Evolutionary conservation across 2,888 invertebrate genomes (phyloP), one percentile per base, ranked within the genome.

Genomic region (Cosmia trapezina): DNA sequence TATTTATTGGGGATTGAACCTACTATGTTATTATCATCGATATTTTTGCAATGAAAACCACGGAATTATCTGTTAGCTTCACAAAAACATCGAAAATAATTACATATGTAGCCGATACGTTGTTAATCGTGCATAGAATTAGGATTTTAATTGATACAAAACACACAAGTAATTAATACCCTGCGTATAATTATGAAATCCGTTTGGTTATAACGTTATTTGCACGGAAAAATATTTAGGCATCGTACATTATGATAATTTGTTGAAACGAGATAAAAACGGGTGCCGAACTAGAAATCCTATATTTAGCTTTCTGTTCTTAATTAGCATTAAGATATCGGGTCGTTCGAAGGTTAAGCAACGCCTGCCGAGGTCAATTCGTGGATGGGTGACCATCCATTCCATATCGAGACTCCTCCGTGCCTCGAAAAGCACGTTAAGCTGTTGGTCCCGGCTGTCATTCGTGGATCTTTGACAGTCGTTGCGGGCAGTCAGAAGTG

Each of bases 141-240:
- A 37, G 43, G 45, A 62, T 70, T 57, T 70, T 70, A 78, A 78
- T 75, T 62, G 43, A 62, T 45, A 78, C 17, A 19, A 62, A 76
- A 78, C 51, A 56, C 28, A 57, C 61, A 56, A 56, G 33, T 53
- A 41, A 70, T 78, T 28, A 57, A 62, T 56, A 62, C 62, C 14
- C 14, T 41, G n/a, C n/a, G 2, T 8, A n/a, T 65, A 61, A 76
- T 80, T 72, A 72, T 19, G 17, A 51, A 51, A 65, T 41, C 4
- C 33, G 19, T 70, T 65, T 51, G 14, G 61, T 56, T 45, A n/a
- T 1, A 49, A 41, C 8, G 61, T 49, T 79, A 64, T 79, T 65
- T 65, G 33, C 43, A 19, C 6, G 41, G n/a, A 59, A 57, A 19
- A 62, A 57, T n/a, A 47, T 28, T 4, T 37, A 37, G 37, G 37